phyloP scores from a whole-genome alignment of 2,113 vertebrate genomes.

The Pollachius pollachius region DNA sequence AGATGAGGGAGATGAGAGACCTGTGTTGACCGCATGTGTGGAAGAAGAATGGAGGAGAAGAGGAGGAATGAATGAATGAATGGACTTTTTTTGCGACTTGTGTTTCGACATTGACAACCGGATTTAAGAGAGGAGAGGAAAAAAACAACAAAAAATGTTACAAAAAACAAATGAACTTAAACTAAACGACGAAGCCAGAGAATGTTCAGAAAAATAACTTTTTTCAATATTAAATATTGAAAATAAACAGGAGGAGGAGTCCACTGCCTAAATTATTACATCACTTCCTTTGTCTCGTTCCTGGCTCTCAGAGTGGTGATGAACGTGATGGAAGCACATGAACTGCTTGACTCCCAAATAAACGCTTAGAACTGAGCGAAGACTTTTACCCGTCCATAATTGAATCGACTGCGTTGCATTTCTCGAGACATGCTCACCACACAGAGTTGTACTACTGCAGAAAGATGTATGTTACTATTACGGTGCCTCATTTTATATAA shows the following conservation, averaged over 20 bases:
- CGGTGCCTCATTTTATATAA: constrained; percentile 26
- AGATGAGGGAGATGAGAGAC: neutral
- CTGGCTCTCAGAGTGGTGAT: constrained; percentile 17
- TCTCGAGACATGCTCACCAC: constrained; percentile 36
- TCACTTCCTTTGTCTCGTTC: constrained; percentile 1
- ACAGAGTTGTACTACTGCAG: constrained; percentile 44
- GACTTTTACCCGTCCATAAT: constrained; percentile 32
- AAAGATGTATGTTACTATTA: constrained; percentile 25
- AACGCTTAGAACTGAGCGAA: constrained; percentile 11
- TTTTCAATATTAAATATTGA: constrained; percentile 6
- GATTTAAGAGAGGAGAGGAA: neutral
- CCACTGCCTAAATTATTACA: constrained; percentile 4
- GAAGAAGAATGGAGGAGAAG: no score
- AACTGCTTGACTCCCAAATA: constrained; percentile 37
- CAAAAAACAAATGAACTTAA: neutral
- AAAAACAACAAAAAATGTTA: neutral
- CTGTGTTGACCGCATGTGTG: neutral
- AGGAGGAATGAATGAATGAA: neutral
- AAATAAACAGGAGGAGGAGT: constrained; percentile 12
- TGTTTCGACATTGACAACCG: neutral
- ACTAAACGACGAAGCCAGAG: constrained; percentile 19
- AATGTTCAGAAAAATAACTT: constrained; percentile 13
- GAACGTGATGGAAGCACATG: constrained; percentile 24
- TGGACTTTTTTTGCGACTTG: neutral
- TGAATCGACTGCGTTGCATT: constrained; percentile 22